phyloP scores from a whole-genome alignment of 2,113 vertebrate genomes.

The Podilymbus podiceps region DNA sequence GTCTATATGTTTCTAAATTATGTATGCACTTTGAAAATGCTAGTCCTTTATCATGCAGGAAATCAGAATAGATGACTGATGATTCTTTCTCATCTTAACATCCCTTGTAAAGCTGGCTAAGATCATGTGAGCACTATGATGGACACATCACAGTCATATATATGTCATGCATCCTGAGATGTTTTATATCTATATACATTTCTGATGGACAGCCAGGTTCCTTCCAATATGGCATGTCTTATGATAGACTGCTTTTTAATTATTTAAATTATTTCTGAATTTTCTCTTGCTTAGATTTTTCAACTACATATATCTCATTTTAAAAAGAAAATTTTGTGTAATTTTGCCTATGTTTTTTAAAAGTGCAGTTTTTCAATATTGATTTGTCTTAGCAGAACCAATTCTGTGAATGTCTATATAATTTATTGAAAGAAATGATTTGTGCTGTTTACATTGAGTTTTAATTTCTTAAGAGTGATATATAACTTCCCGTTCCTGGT shows the following conservation, averaged over 20 bases:
- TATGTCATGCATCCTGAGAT: neutral
- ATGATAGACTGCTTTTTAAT: slow-evolving; percentile 2
- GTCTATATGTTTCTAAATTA: slow-evolving; percentile 61
- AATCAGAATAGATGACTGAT: slow-evolving; percentile 57
- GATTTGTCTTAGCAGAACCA: neutral
- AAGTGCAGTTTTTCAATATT: neutral
- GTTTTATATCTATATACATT: slow-evolving; percentile 32
- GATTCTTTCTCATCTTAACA: slow-evolving; percentile 55
- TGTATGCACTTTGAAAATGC: slow-evolving; percentile 56
- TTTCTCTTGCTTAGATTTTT: neutral
- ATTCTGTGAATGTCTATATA: neutral
- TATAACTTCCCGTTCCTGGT: neutral
- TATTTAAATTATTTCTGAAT: slow-evolving; percentile 21
- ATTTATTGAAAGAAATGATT: neutral
- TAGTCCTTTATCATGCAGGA: slow-evolving; percentile 55
- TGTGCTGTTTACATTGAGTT: neutral
- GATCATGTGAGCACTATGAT: slow-evolving; percentile 21
- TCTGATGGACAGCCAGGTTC: slow-evolving; percentile 9
- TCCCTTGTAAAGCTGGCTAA: slow-evolving; percentile 9
- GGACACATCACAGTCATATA: slow-evolving; percentile 43
- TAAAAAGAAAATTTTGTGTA: neutral
- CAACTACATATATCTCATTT: neutral
- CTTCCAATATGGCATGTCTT: neutral
- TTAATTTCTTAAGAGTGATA: neutral
- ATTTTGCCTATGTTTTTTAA: neutral